These are phyloP conservation scores for Chitala chitala DNA, from an alignment of 2,113 vertebrate species.

Conservation along the genomic window DNA sequence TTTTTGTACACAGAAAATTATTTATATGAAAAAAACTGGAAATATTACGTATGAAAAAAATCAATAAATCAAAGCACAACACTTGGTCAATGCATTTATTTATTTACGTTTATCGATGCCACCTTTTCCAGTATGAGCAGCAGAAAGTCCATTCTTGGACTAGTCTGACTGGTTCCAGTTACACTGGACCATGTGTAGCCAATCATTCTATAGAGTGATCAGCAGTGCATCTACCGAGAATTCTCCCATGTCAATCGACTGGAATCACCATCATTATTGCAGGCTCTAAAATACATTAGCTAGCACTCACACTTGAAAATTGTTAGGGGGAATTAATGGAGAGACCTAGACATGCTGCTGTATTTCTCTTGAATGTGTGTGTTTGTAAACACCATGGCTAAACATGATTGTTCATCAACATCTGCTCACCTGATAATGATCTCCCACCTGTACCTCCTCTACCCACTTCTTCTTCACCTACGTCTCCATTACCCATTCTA, in stretches of 20 bases:
- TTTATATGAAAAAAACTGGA: not conserved
- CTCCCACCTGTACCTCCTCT: too few relatives aligned
- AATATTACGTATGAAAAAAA: not conserved
- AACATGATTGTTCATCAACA: too few relatives aligned
- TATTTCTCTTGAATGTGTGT: not conserved
- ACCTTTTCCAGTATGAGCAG: not conserved
- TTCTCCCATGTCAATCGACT: not conserved
- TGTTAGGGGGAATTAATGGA: not conserved
- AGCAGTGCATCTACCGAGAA: not conserved
- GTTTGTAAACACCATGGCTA: not conserved
- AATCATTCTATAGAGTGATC: not conserved
- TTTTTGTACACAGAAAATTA: too few relatives aligned
- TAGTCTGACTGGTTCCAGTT: not conserved
- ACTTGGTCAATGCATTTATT: not conserved
- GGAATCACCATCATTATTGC: not conserved
- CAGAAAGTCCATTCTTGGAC: not conserved
- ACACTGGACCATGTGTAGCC: not conserved
- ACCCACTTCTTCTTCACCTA: too few relatives aligned
- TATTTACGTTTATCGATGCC: too few relatives aligned
- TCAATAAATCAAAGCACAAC: not conserved
- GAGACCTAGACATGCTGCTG: not conserved
- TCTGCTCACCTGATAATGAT: not conserved
- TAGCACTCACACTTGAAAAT: not conserved
- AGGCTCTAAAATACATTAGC: not conserved
- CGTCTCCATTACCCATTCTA: too few relatives aligned